These are phyloP conservation scores for Tipula lateralis DNA, from an alignment of 2,888 invertebrate species.

Conservation along the genomic window DNA sequence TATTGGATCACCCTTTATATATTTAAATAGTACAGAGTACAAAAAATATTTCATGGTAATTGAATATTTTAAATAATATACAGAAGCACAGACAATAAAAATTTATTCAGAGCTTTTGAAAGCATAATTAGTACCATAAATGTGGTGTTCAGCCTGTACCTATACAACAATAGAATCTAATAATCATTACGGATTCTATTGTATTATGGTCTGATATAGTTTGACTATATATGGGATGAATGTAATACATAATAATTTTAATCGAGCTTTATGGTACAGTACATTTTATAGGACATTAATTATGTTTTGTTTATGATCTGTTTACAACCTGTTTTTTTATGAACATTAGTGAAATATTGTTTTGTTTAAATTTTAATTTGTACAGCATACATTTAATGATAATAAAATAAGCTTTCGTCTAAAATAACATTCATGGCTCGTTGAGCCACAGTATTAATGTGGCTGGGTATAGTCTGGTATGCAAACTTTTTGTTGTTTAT, in stretches of 20 bases:
- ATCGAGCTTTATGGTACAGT: not conserved
- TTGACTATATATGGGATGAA: not conserved
- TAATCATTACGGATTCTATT: not conserved
- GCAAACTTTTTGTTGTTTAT: no score
- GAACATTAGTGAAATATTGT: not conserved
- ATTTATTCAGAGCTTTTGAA: not conserved
- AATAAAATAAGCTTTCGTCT: no score
- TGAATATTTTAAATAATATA: not conserved
- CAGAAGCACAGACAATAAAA: not conserved
- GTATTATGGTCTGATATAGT: not conserved
- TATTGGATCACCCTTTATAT: no score
- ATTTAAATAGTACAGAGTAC: not conserved
- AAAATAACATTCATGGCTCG: no score
- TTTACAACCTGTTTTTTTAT: not conserved
- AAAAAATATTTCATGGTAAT: not conserved
- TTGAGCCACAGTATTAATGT: no score
- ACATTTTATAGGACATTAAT: not conserved
- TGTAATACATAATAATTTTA: not conserved
- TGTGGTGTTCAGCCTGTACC: not conserved
- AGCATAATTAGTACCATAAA: not conserved
- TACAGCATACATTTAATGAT: no score
- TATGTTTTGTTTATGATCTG: not conserved
- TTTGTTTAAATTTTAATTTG: not conserved
- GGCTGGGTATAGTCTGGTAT: no score
- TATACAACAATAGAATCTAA: not conserved